A percentile compares a stretch with the other conserved stretches of the same genome.
Conservation (phyloP, 1,140 invertebrate genomes). For the Aphidius ervi region DNA sequence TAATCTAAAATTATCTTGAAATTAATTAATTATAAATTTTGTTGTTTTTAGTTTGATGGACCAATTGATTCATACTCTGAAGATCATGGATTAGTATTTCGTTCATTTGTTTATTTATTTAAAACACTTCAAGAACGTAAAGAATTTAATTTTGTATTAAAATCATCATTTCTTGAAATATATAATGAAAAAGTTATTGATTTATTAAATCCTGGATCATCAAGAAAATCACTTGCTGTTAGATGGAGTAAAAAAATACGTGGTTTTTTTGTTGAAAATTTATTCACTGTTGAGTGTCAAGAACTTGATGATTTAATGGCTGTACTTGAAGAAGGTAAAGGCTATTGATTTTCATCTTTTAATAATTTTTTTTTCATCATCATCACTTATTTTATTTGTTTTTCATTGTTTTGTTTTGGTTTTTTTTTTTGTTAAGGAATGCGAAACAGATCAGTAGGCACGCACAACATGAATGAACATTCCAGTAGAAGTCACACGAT, state of each 20-base stretch:
- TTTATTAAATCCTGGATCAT: constrained; percentile 82
- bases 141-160: constrained; percentile 79
- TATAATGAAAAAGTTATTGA: constrained; percentile 97
- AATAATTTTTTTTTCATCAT: background rate
- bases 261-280: constrained; percentile 93
- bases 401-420: constrained; percentile 23
- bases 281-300: constrained; percentile 91
- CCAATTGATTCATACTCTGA: constrained; percentile 57
- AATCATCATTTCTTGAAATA: constrained; percentile 91
- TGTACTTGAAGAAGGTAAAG: constrained; percentile 88
- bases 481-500: constrained; percentile 94
- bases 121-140: constrained; percentile 71
- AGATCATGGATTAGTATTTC: constrained; percentile 80
- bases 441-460: constrained; percentile 78
- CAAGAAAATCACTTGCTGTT: constrained; percentile 77
- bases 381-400: background rate
- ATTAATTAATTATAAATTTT: constrained; percentile 11
- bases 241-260: constrained; percentile 88
- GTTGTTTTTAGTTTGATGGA: constrained; percentile 60
- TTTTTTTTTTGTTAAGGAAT: constrained; percentile 57
- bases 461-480: constrained; percentile 94
- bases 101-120: constrained; percentile 88
- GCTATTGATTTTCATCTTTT: background rate
- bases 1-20: background rate
- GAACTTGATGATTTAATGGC: constrained; percentile 90